Evolutionary conservation across 2,888 invertebrate species (phyloP).

Genomic region (Odontothrips loti): DNA sequence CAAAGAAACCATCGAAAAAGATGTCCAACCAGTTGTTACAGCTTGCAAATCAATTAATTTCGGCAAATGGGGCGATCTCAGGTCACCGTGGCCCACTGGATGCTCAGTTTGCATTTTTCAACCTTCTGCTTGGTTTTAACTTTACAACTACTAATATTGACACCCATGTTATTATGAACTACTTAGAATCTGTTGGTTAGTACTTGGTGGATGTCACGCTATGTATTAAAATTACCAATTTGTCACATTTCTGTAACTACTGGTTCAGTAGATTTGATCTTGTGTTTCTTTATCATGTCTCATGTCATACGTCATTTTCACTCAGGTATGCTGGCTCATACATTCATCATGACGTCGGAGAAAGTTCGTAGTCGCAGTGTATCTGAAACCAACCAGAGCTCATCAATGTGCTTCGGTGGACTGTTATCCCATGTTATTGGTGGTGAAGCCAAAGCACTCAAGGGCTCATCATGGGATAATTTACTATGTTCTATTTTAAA

Average conservation of each 20-base stretch:
- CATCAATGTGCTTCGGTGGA: conserved; percentile 60
- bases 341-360: conserved; percentile 34
- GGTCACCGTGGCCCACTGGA: conserved; percentile 65
- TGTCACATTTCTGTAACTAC: not conserved
- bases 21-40: conserved; percentile 64
- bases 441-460: conserved; percentile 51
- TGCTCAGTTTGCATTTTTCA: conserved; percentile 68
- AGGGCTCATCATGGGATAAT: not conserved
- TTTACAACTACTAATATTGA: conserved; percentile 65
- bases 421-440: conserved; percentile 70
- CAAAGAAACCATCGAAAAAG: conserved; percentile 47
- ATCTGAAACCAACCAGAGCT: conserved; percentile 47
- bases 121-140: conserved; percentile 60
- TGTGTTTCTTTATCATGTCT: not conserved
- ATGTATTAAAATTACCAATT: not conserved
- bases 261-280: not conserved
- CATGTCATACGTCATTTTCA: not conserved
- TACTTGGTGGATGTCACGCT: conserved; percentile 38
- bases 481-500: not conserved
- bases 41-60: conserved; percentile 66
- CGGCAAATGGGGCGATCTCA: conserved; percentile 61
- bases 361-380: conserved; percentile 48
- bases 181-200: conserved; percentile 67
- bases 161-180: conserved; percentile 59
- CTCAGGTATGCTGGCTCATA: conserved; percentile 32